Percentiles rank a stretch among this genome's conserved stretches.
These are phyloP conservation scores for Tolmerus cingulatus DNA, from an alignment of 2,888 invertebrate genomes.

Conservation along the genomic window DNA sequence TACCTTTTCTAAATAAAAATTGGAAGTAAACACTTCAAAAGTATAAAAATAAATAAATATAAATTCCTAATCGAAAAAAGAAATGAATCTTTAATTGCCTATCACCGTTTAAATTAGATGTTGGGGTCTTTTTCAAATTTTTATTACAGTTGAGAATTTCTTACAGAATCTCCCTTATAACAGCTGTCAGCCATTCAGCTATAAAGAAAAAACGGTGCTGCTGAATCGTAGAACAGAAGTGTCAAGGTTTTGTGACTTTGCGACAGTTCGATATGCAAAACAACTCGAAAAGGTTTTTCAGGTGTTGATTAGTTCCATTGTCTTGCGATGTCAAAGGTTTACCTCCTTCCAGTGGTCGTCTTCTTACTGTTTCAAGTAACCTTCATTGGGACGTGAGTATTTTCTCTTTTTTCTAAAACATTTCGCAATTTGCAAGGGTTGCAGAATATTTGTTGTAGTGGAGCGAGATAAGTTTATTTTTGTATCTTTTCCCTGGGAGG, in stretches of 20 bases:
- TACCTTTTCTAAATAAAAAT: too few species aligned
- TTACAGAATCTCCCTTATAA: neutral
- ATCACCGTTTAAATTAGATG: too few species aligned
- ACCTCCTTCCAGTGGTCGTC: slow-evolving; percentile 59
- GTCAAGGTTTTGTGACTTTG: neutral
- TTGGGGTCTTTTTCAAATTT: too few species aligned
- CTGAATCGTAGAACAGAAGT: neutral
- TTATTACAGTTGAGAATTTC: neutral
- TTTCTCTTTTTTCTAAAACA: neutral
- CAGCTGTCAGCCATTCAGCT: neutral
- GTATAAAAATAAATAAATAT: too few species aligned
- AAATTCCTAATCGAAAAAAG: too few species aligned
- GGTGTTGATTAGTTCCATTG: neutral
- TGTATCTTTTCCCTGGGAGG: neutral
- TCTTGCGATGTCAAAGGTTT: slow-evolving; percentile 58
- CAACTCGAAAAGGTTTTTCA: neutral
- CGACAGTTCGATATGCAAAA: neutral
- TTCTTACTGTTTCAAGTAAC: slow-evolving; percentile 62
- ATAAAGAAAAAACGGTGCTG: neutral
- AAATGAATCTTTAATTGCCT: too few species aligned
- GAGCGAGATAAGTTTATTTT: neutral
- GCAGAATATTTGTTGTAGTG: neutral
- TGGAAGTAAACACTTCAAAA: too few species aligned
- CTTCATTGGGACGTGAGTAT: slow-evolving; percentile 61
- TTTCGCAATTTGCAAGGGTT: neutral